phyloP scores from a whole-genome alignment of 2,888 invertebrate genomes.

The Epinotia bilunana region DNA sequence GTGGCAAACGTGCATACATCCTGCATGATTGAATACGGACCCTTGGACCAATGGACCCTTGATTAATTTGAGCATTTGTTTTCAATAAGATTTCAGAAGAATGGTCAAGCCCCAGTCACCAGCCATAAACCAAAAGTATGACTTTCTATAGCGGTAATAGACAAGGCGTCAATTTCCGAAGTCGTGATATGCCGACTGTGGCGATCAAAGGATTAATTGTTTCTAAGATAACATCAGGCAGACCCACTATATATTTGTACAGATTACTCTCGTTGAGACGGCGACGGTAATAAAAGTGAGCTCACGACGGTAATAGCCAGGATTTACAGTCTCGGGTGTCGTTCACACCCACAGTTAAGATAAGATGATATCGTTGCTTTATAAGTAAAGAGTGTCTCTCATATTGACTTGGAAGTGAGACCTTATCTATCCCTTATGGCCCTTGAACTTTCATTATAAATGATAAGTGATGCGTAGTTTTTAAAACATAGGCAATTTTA shows the following conservation, averaged over 20 bases:
- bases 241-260: not conserved
- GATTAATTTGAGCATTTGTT: not conserved
- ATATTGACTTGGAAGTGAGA: not conserved
- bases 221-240: not conserved
- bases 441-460: constrained; percentile 1
- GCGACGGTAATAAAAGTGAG: constrained; percentile 21
- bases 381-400: not conserved
- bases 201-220: not conserved
- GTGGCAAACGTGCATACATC: no score
- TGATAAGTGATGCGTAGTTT: not conserved
- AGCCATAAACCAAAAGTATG: no score
- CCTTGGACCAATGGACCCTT: no score
- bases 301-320: constrained; percentile 2
- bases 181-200: no score
- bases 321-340: constrained; percentile 13
- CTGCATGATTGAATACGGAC: no score
- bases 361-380: not conserved
- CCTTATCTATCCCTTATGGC: constrained; percentile 6
- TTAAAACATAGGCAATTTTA: no score
- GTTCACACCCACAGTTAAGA: constrained; percentile 21
- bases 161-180: no score
- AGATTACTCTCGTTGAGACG: not conserved
- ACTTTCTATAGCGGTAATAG: no score
- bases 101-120: not conserved
- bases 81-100: not conserved